Conservation (phyloP, 2,888 invertebrate genomes). For the Lamproptera curius region DNA sequence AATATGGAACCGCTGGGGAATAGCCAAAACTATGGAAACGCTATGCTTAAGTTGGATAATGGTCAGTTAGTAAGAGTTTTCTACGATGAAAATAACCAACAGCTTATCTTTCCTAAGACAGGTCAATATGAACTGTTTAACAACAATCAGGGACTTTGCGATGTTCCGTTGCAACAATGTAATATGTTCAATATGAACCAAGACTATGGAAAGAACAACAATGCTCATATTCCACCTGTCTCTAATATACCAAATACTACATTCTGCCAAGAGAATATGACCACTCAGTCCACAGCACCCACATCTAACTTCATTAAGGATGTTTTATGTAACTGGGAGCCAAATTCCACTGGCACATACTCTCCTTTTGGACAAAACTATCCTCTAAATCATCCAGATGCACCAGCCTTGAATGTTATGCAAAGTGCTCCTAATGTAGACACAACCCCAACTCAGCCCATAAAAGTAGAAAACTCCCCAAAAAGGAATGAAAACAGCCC, state of each 20-base stretch:
- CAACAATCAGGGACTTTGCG: slow-evolving; percentile 56
- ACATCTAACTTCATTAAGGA: slow-evolving; percentile 82
- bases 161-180: slow-evolving; percentile 53
- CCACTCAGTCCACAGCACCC: slow-evolving; percentile 43
- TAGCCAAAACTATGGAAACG: slow-evolving; percentile 61
- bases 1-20: slow-evolving; percentile 47
- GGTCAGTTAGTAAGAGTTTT: slow-evolving; percentile 65
- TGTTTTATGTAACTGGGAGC: slow-evolving; percentile 84
- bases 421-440: slow-evolving; percentile 48
- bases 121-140: slow-evolving; percentile 70
- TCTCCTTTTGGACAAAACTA: slow-evolving; percentile 84
- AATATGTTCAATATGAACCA: slow-evolving; percentile 60
- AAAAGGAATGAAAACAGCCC: slow-evolving; percentile 67
- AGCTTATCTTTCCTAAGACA: slow-evolving; percentile 65
- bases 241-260: slow-evolving; percentile 39
- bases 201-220: slow-evolving; percentile 55
- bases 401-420: slow-evolving; percentile 52
- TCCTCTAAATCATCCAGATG: slow-evolving; percentile 70
- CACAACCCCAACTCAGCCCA: slow-evolving; percentile 37
- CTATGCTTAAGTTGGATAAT: slow-evolving; percentile 66
- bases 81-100: slow-evolving; percentile 70
- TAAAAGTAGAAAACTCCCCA: slow-evolving; percentile 56
- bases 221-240: slow-evolving; percentile 39
- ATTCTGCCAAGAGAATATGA: slow-evolving; percentile 46
- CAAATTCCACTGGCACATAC: slow-evolving; percentile 85